Evolutionary conservation across 2,888 invertebrate species (phyloP).

Genomic region (Chymomyza fuscimana): DNA sequence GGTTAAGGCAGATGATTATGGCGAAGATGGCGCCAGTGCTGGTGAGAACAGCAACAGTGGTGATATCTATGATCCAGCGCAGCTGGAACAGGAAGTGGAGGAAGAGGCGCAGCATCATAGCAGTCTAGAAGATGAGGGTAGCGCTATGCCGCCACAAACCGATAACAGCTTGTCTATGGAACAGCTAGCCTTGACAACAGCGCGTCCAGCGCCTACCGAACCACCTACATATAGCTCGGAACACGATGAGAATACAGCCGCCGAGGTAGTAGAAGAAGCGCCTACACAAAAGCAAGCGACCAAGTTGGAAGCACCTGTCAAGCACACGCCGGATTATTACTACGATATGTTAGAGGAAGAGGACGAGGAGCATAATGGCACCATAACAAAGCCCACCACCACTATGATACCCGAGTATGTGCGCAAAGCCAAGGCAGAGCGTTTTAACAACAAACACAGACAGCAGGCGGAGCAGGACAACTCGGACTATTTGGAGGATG

Average conservation of each 20-base stretch:
- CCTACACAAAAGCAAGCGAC: slow-evolving; percentile 39
- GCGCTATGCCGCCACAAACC: slow-evolving; percentile 19
- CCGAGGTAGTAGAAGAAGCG: slow-evolving; percentile 42
- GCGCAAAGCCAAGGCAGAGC: slow-evolving; percentile 65
- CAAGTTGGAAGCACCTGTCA: slow-evolving; percentile 27
- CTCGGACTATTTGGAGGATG: slow-evolving; percentile 62
- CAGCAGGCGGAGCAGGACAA: slow-evolving; percentile 24
- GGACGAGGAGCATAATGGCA: slow-evolving; percentile 33
- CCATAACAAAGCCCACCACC: slow-evolving; percentile 35
- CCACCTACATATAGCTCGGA: slow-evolving; percentile 17
- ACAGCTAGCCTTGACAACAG: slow-evolving; percentile 40
- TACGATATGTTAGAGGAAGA: slow-evolving; percentile 50
- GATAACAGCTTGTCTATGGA: slow-evolving; percentile 29
- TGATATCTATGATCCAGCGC: slow-evolving; percentile 65
- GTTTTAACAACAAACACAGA: slow-evolving; percentile 39
- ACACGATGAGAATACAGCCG: slow-evolving; percentile 42
- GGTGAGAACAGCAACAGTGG: slow-evolving; percentile 30
- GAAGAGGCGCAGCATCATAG: slow-evolving; percentile 48
- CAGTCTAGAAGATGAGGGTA: slow-evolving; percentile 47
- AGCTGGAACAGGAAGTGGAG: slow-evolving; percentile 60
- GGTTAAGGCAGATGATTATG: slow-evolving; percentile 34
- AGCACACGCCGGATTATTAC: slow-evolving; percentile 45
- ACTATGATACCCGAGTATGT: slow-evolving; percentile 76
- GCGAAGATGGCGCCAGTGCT: slow-evolving; percentile 23
- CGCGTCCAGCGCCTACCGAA: slow-evolving; percentile 37